Conservation (phyloP, 2,888 invertebrate genomes). For the Elysia crispata region DNA sequence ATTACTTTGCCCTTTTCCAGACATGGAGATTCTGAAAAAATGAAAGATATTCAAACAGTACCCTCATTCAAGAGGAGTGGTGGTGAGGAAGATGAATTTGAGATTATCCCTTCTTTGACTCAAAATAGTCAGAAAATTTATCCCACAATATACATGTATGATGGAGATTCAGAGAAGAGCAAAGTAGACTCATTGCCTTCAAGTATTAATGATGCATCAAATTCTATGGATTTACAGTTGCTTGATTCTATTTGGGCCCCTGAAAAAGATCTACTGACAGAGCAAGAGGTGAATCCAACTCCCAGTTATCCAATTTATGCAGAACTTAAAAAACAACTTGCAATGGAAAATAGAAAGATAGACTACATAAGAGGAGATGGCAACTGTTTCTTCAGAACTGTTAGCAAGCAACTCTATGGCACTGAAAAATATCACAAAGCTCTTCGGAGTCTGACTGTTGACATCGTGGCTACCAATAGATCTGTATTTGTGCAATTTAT, state of each 20-base stretch:
- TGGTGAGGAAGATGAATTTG: too few relatives aligned
- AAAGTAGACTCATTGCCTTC: neutral
- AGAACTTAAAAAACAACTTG: constrained; percentile 55
- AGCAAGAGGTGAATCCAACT: neutral
- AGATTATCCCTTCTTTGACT: too few relatives aligned
- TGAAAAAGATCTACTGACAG: neutral
- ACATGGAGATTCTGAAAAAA: too few relatives aligned
- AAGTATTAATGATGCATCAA: neutral
- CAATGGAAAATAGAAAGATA: constrained; percentile 58
- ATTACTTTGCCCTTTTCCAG: too few relatives aligned
- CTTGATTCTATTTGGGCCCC: neutral
- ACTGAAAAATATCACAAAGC: constrained; percentile 65
- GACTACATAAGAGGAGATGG: constrained; percentile 70
- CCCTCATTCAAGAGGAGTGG: too few relatives aligned
- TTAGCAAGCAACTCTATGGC: constrained; percentile 68
- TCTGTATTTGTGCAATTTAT: constrained; percentile 65
- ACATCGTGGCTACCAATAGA: constrained; percentile 62
- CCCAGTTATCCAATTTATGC: constrained; percentile 32
- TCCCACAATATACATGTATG: too few relatives aligned
- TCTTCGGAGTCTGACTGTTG: constrained; percentile 64
- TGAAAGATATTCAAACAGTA: too few relatives aligned
- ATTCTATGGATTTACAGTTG: neutral
- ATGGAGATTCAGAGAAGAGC: neutral
- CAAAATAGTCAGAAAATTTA: too few relatives aligned
- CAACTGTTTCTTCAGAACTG: constrained; percentile 70